Evolutionary conservation across 2,888 invertebrate species (phyloP).

Genomic region (Doris montereyensis): DNA sequence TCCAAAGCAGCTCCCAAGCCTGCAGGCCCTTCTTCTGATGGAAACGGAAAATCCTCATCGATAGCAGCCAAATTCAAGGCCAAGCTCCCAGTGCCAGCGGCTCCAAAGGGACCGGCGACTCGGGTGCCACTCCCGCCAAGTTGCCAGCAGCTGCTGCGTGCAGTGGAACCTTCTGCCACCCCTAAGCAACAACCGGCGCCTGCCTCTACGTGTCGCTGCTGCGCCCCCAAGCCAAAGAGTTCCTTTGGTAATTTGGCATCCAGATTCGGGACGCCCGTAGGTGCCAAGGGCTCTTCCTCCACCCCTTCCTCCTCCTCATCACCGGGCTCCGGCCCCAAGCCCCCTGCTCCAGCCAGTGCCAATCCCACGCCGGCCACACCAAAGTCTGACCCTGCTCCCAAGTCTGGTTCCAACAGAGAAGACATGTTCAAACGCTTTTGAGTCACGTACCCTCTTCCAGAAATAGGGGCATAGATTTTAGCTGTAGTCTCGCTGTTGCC

Average conservation of each 20-base stretch:
- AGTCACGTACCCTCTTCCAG: too few relatives aligned
- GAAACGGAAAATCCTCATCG: neutral
- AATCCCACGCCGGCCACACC: too few relatives aligned
- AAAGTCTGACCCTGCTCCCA: too few relatives aligned
- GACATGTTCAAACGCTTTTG: too few relatives aligned
- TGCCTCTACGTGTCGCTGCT: too few relatives aligned
- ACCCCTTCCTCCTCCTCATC: neutral
- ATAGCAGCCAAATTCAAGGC: neutral
- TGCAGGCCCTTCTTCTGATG: neutral
- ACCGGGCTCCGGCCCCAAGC: neutral
- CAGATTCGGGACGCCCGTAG: neutral
- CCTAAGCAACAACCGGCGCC: neutral
- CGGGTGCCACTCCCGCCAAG: neutral
- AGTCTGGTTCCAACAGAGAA: too few relatives aligned
- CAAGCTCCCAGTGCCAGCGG: neutral
- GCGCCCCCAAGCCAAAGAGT: neutral
- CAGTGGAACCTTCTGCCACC: neutral
- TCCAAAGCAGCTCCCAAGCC: neutral
- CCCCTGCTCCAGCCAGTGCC: too few relatives aligned
- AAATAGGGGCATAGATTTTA: too few relatives aligned
- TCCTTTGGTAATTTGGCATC: neutral
- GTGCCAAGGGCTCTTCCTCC: too few relatives aligned
- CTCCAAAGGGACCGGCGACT: neutral
- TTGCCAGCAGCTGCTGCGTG: neutral
- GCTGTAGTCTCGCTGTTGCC: too few relatives aligned